Base-by-base conservation (phyloP, 1,140 invertebrate species). In the Linepithema humile region DNA sequence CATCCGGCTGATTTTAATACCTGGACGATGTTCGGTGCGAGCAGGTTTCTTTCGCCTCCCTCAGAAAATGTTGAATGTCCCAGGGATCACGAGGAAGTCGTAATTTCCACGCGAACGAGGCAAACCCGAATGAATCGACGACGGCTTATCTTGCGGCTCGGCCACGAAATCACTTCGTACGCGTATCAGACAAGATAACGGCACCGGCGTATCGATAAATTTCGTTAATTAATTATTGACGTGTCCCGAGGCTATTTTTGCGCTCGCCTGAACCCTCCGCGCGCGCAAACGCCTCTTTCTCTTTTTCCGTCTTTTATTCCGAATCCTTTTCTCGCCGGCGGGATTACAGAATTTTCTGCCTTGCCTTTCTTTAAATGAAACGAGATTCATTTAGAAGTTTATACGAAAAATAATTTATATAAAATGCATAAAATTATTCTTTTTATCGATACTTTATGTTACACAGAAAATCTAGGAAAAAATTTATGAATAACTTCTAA, bases 151-250 rank as follows among this genome's bases (percentile, higher is more conserved):
- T 89, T 74, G 67, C 85, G 85, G 77, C 74, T 69, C 85, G 88
- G 84, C 73, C 83, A 84, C 88, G 90, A 90, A 89, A 91, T 90
- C 90, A 88, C 23, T 65, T 78, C 74, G 82, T 85, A 90, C 89
- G 88, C 88, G 87, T 93, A 92, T 92, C 91, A 77, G 82, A 90
- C 90, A 91, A 86, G 92, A 92, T 92, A 92, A 92, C 90, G 89
- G 85, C 82, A 67, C 62, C 78, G 86, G 88, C 82, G 89, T 91
- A 89, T 89, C 91, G 89, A 93, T 93, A 93, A 92, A 93, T 93
- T 92, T 85, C 67, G 88, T 83, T 93, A 93, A 93, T 93, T 93
- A 93, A 93, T 93, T 93, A 93, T 92, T 92, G 91, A 92, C 90
- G 89, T 91, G 88, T 90, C 85, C 59, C 88, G 69, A 53, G 73